These are phyloP conservation scores for Ammodytes dubius DNA, from an alignment of 2,113 vertebrate genomes.

Conservation along the genomic window DNA sequence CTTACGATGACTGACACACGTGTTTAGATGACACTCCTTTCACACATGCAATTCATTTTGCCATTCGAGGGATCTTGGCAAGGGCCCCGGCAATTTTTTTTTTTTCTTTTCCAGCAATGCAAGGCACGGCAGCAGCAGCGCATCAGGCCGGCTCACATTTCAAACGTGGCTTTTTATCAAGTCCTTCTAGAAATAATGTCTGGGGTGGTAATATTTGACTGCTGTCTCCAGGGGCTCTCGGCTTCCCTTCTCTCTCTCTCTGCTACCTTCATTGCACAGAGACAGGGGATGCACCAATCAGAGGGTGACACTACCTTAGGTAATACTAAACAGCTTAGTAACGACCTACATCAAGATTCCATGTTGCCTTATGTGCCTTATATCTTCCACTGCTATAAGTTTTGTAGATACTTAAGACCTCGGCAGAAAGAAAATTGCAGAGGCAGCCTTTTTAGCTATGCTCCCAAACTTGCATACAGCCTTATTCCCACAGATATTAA, in stretches of 20 bases:
- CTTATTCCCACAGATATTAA: no score
- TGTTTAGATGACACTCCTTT: slow-evolving; percentile 69
- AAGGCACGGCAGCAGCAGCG: slow-evolving; percentile 70
- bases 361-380: no score
- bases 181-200: slow-evolving; percentile 84
- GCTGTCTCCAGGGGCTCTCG: slow-evolving; percentile 81
- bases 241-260: slow-evolving; percentile 36
- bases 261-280: slow-evolving; percentile 66
- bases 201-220: slow-evolving; percentile 81
- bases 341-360: no score
- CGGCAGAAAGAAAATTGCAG: no score
- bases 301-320: slow-evolving; percentile 29
- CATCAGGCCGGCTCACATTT: slow-evolving; percentile 78
- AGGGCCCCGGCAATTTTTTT: slow-evolving; percentile 55
- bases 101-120: slow-evolving; percentile 69
- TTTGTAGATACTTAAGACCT: no score
- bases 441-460: no score
- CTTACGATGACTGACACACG: slow-evolving; percentile 74
- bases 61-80: slow-evolving; percentile 73
- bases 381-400: no score
- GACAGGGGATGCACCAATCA: slow-evolving; percentile 78
- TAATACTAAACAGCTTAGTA: no score
- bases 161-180: slow-evolving; percentile 76
- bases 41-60: slow-evolving; percentile 67
- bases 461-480: no score